Base-by-base conservation (phyloP, 2,888 invertebrate species). In the Ophioninae sp. region DNA sequence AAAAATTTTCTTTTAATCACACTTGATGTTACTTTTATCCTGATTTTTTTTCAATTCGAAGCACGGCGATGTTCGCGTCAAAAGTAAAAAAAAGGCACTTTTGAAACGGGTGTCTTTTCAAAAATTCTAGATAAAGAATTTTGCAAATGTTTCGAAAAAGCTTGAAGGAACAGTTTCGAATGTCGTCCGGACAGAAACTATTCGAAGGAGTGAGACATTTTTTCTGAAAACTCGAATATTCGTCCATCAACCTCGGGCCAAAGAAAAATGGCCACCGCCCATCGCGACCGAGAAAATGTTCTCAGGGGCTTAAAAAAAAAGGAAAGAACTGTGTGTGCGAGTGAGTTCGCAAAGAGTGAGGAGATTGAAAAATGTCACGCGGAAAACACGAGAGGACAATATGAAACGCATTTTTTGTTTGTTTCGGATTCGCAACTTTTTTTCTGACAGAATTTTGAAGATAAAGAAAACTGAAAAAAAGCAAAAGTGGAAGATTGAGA, bases 381-480 rank as follows among this genome's bases (percentile, higher is more conserved):
- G 56, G 17, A 8, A 72, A 75, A 65, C 17, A 58, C 17, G 13
- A 51, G 51, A 58, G 69, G 59, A 51, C 22, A 63, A 63, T 6
- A 73, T 58, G 72, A 58, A 74, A 69, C 51, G 81, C 83, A 83
- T 83, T 83, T 83, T 74, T 71, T n/a, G n/a, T n/a, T 71, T 51
- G 1, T 30, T 20, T 58, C 58, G 68, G 56, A 63, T 79, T 65
- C 72, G 76, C 63, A 67, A 76, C 80, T 13, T 41, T 64, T 64
- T 41, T 78, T 65, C 51, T 59, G 77, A 83, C 58, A 56, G 78
- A 74, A 68, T 81, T 78, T 65, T 64, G 17, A 51, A 44, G 10
- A 17, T 5, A 51, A 51, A 51, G 17, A 5, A 17, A 13, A 51
- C 9, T 3, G 13, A 44, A 44, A 44, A 44, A 44, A 2, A 10